Base-by-base conservation (phyloP, 2,888 invertebrate species). In the Helicoverpa assulta region DNA sequence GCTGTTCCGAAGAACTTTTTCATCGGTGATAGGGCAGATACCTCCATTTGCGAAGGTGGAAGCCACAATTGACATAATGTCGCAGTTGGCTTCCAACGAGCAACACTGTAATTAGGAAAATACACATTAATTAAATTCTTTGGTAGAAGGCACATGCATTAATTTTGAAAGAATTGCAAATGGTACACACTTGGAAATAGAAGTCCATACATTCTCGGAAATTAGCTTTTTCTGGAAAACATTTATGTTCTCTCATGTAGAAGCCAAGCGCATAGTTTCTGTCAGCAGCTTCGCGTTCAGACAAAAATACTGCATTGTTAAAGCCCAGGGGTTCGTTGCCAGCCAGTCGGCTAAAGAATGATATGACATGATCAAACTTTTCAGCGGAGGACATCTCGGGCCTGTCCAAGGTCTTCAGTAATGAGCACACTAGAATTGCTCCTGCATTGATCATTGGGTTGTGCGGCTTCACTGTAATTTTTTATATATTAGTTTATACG, bases 371-470 rank as follows among this genome's bases (percentile, higher is more conserved):
- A 92, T 99, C 99, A 90, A 99, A 99, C 92, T 99, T 99, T 92
- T 99, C 98, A 1, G 98, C 98, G 6, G 98, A 95, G 7, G 98
- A 98, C 98, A 98, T 98, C 89, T 98, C 98, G 0, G 98, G 98
- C 84, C 97, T 97, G 56, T 98, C 97, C 86, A 98, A 93, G 5
- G 97, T 97, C 91, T 98, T 98, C 70, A 99, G 93, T 68, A 99
- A 95, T 0, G 99, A 98, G 86, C 99, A 99, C 2, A 98, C 97
- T 71, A 99, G 96, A 85, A 99, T 99, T 50, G 99, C 99, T n/a
- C 99, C 99, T n/a, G 99, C 98, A 92, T 99, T 99, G 80, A 99
- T 99, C 99, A 99, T 99, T 0, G 99, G 99, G 95, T 99, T 99
- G 93, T 99, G 99, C 0, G 99, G 99, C 92, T 99, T 99, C 95